Conservation (phyloP, 2,888 invertebrate species). For the Conistra vaccinii region DNA sequence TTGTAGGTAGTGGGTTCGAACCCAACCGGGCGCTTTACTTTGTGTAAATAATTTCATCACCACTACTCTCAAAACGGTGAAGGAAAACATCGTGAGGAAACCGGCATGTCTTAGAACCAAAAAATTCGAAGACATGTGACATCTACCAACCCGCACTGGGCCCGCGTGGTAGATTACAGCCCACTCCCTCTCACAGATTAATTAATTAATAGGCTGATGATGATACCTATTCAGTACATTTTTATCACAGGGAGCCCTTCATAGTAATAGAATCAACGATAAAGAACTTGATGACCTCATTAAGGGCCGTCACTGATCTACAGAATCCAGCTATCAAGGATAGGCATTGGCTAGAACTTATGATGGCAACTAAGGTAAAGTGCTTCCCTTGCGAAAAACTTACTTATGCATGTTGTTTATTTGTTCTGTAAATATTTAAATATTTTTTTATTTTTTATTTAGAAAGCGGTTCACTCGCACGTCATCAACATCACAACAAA, state of each 20-base stretch:
- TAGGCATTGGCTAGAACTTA: constrained; percentile 98
- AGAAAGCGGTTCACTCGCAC: constrained; percentile 79
- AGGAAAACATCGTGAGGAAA: too few relatives aligned
- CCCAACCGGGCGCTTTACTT: too few relatives aligned
- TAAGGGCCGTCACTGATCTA: constrained; percentile 97
- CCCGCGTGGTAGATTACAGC: too few relatives aligned
- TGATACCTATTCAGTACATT: background rate
- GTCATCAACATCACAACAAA: constrained; percentile 76
- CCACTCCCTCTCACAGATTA: too few relatives aligned
- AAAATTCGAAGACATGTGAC: too few relatives aligned
- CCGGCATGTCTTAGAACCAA: too few relatives aligned
- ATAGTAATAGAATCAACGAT: constrained; percentile 94
- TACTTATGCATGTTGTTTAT: constrained; percentile 9
- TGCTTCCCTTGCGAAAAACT: background rate
- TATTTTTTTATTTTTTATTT: constrained; percentile 73
- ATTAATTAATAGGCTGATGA: too few relatives aligned
- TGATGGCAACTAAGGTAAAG: constrained; percentile 96
- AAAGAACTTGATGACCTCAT: constrained; percentile 97
- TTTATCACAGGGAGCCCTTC: constrained; percentile 93
- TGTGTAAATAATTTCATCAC: too few relatives aligned
- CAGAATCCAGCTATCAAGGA: constrained; percentile 98
- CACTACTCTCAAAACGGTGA: too few relatives aligned
- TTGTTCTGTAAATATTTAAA: constrained; percentile 51
- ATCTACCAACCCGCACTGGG: too few relatives aligned
- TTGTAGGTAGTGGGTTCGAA: too few relatives aligned